Base-by-base conservation (phyloP, 2,113 vertebrate genomes). In the Pseudolaguvia tuberculata region DNA sequence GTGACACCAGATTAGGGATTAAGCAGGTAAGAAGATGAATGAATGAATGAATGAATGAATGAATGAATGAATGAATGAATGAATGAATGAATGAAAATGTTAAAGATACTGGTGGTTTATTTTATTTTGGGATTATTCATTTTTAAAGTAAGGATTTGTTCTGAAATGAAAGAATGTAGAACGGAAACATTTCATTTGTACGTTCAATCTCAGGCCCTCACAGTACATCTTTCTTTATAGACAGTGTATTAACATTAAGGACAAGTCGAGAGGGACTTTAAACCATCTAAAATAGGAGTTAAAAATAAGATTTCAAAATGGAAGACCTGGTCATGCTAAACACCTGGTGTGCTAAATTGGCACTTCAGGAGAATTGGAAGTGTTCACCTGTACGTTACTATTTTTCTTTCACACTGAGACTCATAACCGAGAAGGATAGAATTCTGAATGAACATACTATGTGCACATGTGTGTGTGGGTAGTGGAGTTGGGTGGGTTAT, bases 321-420 rank as follows among this genome's bases (percentile, higher is more conserved):
- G 39, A 15, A 58, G 70, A 50, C 18, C 21, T 20, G 18, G 23
- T 72, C 20, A 56, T 17, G 3, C 56, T 27, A 50, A 61, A 72
- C 70, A 48, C 55, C 70, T 50, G 70, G 56, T 61, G 42, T 50
- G 56, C 70, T 50, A 50, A 50, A 61, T 15, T 61, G 47, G 71
- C 25, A 73, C 71, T 51, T 56, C 21, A 17, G 58, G 47, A 25
- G 21, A 61, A 25, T 42, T 48, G 56, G 50, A 52, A 52, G 47
- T 23, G 70, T 51, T 13, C 15, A 39, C 71, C 52, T 39, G 10
- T n/a, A n/a, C n/a, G 17, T 4, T 72, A 51, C 20, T 12, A 20
- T 13, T 72, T 13, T 13, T 48, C 56, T 61, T 51, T 23, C 53
- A 6, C n/a, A 25, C 35, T 12, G 52, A 42, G 39, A 55, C 35